phyloP scores from a whole-genome alignment of 92 coral and sea anemone genomes.

The Parazoanthus atlanticus region DNA sequence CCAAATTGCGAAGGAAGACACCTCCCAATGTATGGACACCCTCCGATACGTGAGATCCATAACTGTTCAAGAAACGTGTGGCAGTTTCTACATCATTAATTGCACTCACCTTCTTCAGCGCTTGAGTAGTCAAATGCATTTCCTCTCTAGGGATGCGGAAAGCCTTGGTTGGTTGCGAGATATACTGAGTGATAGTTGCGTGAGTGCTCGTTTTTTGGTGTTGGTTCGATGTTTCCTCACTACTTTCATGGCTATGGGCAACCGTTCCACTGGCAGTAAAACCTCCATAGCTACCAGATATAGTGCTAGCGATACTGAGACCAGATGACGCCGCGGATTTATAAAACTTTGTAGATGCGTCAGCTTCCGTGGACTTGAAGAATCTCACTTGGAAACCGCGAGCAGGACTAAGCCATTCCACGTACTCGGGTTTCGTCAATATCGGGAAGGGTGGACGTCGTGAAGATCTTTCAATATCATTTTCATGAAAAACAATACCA shows the following conservation, averaged over 20 bases:
- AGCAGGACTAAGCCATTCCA: background rate
- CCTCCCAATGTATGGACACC: conserved; percentile 12
- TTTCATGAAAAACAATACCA: background rate
- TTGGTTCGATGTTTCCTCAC: background rate
- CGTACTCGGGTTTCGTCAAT: background rate
- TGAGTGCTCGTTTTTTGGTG: background rate
- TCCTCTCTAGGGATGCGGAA: conserved; percentile 18
- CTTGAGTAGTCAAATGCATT: background rate
- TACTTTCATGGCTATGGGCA: background rate
- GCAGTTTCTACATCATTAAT: background rate
- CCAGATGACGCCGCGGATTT: background rate
- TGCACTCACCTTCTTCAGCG: background rate
- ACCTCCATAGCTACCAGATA: conserved; percentile 6
- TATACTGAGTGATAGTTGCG: background rate
- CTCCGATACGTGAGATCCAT: background rate
- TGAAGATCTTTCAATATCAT: background rate
- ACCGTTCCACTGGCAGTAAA: background rate
- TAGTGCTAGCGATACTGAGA: background rate
- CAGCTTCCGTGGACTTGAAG: background rate
- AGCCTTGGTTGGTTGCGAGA: conserved; percentile 12
- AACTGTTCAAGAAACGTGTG: background rate
- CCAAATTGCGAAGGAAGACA: background rate
- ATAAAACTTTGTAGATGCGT: conserved; percentile 2
- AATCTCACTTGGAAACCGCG: background rate
- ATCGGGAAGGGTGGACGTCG: background rate